phyloP scores from a whole-genome alignment of 2,113 vertebrate genomes.

The Mohoua ochrocephala region DNA sequence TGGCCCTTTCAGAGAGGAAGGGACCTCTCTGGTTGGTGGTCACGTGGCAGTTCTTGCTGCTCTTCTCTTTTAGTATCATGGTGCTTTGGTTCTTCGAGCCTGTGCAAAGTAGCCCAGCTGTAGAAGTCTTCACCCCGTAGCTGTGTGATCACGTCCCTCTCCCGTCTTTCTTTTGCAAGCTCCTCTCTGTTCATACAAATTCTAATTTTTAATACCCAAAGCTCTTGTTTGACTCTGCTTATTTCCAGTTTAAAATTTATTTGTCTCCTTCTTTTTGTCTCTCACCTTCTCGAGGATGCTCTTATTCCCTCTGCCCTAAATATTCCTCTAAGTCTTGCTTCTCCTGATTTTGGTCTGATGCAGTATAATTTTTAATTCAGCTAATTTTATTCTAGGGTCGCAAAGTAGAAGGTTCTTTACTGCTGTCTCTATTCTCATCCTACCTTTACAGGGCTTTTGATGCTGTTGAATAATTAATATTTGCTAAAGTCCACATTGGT shows the following conservation, averaged over 20 bases:
- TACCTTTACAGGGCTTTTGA: not conserved
- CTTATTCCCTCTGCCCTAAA: not conserved
- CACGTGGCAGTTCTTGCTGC: not conserved
- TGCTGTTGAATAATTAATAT: conserved; percentile 39
- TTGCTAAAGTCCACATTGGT: conserved; percentile 26
- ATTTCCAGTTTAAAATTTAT: not conserved
- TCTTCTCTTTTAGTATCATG: not conserved
- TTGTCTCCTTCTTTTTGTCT: not conserved
- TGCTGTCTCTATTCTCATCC: not conserved
- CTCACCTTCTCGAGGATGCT: not conserved
- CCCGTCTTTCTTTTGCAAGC: not conserved
- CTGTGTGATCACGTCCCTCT: not conserved
- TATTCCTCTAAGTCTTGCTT: not conserved
- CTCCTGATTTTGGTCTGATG: not conserved
- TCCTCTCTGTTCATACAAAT: not conserved
- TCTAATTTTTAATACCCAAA: not conserved
- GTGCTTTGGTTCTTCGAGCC: not conserved
- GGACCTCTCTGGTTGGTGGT: not conserved
- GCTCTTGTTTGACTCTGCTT: not conserved
- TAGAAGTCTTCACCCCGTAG: not conserved
- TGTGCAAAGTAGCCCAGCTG: not conserved
- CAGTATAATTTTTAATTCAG: not conserved
- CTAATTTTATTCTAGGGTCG: not conserved
- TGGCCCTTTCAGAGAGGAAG: not conserved
- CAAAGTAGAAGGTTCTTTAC: not conserved